Evolutionary conservation across 23 tunicate species (phyloP).

Genomic region (Trididemnum clinides): DNA sequence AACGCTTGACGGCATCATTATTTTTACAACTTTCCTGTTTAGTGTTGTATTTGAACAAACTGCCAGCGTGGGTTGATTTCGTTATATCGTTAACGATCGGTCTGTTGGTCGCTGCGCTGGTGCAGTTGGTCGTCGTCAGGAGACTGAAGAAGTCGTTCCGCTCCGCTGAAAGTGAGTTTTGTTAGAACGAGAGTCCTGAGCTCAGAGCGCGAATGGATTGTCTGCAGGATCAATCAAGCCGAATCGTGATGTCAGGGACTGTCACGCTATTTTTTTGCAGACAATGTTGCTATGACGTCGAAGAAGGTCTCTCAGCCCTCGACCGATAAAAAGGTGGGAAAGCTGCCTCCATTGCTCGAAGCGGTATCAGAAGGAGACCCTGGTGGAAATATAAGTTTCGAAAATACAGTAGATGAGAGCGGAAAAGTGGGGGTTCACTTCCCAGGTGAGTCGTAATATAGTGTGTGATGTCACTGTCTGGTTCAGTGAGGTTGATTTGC

Average conservation of each 20-base stretch:
- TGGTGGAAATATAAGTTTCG: neutral
- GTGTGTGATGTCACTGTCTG: neutral
- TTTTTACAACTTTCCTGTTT: too few relatives aligned
- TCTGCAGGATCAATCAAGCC: too few relatives aligned
- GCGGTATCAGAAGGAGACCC: slow-evolving; percentile 54
- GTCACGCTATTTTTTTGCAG: too few relatives aligned
- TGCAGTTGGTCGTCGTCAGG: slow-evolving; percentile 66
- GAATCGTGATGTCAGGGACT: too few relatives aligned
- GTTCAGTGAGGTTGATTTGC: neutral
- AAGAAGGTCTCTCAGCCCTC: too few relatives aligned
- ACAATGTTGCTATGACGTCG: too few relatives aligned
- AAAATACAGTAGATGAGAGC: neutral
- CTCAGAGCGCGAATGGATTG: too few relatives aligned
- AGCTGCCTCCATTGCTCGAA: slow-evolving; percentile 63
- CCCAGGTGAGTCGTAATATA: neutral
- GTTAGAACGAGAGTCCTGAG: too few relatives aligned
- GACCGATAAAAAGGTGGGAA: neutral
- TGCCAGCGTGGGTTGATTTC: slow-evolving; percentile 50
- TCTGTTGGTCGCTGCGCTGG: slow-evolving; percentile 43
- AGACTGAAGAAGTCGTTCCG: slow-evolving; percentile 38
- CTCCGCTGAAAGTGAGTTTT: neutral
- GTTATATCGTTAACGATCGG: slow-evolving; percentile 57
- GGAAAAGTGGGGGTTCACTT: neutral
- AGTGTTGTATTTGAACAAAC: slow-evolving; percentile 71
- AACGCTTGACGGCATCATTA: too few relatives aligned